Conservation (phyloP, 2,888 invertebrate genomes). For the Chelonus formosanus region DNA sequence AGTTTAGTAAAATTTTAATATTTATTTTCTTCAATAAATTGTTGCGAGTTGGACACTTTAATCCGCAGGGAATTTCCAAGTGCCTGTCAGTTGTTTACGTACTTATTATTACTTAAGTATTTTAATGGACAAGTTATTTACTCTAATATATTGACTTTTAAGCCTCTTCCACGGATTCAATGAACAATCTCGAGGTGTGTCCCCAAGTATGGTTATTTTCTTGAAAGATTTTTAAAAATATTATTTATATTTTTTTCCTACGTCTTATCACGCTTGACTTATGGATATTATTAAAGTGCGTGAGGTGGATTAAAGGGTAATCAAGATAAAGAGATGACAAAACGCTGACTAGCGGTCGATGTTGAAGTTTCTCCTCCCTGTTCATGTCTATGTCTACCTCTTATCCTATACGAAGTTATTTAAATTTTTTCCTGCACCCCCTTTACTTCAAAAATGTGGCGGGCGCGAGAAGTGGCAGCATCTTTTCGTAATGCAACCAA, state of each 20-base stretch:
- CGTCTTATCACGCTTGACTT: conserved; percentile 22
- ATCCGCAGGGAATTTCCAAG: conserved; percentile 56
- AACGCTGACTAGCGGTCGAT: conserved; percentile 17
- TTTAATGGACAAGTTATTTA: conserved; percentile 64
- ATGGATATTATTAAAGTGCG: conserved; percentile 33
- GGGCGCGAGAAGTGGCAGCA: conserved; percentile 39
- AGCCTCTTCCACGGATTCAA: conserved; percentile 42
- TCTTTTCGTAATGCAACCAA: conserved; percentile 59
- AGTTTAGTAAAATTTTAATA: too few relatives aligned
- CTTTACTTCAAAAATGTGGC: conserved; percentile 12
- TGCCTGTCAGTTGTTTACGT: conserved; percentile 59
- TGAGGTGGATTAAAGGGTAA: conserved; percentile 36
- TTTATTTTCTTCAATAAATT: conserved; percentile 52
- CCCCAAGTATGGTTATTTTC: conserved; percentile 21
- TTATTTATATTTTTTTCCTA: conserved; percentile 16
- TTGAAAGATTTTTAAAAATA: background rate
- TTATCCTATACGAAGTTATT: conserved; percentile 25
- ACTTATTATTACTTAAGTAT: conserved; percentile 63
- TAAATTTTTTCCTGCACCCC: conserved; percentile 29
- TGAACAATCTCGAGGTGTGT: conserved; percentile 32
- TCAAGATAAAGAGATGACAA: conserved; percentile 32
- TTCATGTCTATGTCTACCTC: background rate
- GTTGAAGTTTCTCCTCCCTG: conserved; percentile 2
- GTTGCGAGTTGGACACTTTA: conserved; percentile 59
- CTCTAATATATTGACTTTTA: conserved; percentile 61